These are phyloP conservation scores for Drosophila kohkoa DNA, from an alignment of 1,140 invertebrate genomes.

Conservation along the genomic window DNA sequence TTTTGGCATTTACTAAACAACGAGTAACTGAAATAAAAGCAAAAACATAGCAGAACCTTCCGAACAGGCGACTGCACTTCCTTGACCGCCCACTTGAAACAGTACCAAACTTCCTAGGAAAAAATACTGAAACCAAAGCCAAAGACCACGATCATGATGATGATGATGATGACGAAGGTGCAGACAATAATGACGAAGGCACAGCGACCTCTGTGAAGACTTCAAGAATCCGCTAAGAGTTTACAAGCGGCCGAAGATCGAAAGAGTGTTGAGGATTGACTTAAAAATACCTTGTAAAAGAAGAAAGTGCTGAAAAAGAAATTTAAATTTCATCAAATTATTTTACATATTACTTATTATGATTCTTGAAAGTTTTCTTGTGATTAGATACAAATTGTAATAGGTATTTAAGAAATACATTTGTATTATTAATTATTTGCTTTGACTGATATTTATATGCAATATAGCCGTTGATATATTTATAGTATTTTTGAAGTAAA, in stretches of 20 bases:
- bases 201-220: constrained; percentile 67
- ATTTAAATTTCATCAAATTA: background rate
- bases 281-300: background rate
- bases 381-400: too few species aligned
- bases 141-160: constrained; percentile 31
- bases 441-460: too few species aligned
- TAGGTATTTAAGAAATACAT: too few species aligned
- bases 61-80: constrained; percentile 60
- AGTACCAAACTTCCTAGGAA: constrained; percentile 56
- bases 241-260: background rate
- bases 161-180: constrained; percentile 41
- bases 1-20: constrained; percentile 61
- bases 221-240: constrained; percentile 37
- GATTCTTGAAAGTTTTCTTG: too few species aligned
- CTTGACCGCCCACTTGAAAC: constrained; percentile 77
- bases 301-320: background rate
- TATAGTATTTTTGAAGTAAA: too few species aligned
- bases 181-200: constrained; percentile 57
- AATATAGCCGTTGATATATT: too few species aligned
- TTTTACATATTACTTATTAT: background rate
- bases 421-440: too few species aligned
- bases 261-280: background rate
- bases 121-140: constrained; percentile 31
- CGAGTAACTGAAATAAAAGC: constrained; percentile 1
- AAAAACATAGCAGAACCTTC: background rate